These are phyloP conservation scores for Origma solitaria DNA, from an alignment of 2,113 vertebrate genomes.

Conservation along the genomic window DNA sequence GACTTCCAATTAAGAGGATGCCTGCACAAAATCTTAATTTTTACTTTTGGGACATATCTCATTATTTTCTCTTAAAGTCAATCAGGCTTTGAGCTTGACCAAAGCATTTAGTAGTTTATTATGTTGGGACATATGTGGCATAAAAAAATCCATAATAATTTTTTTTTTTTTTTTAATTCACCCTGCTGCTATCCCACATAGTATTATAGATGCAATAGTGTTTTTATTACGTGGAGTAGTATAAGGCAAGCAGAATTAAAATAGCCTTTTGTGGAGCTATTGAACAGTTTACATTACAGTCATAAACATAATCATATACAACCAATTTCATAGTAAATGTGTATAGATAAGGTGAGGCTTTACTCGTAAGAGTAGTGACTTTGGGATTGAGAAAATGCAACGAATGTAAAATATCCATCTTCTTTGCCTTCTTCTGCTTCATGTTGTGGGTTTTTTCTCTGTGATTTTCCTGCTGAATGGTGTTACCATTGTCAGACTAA, in stretches of 20 bases:
- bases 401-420: accelerated
- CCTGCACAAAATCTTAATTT: background rate
- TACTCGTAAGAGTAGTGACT: background rate
- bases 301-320: background rate
- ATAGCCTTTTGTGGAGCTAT: background rate
- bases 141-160: background rate
- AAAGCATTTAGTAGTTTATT: background rate
- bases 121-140: background rate
- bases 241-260: background rate
- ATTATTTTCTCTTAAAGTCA: background rate
- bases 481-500: background rate
- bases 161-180: background rate
- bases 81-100: background rate
- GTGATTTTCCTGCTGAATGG: background rate
- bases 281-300: background rate
- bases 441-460: background rate
- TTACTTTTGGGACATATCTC: background rate
- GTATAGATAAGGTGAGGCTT: background rate
- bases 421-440: background rate
- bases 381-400: background rate
- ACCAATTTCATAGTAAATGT: background rate
- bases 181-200: background rate
- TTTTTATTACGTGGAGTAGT: background rate
- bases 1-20: background rate
- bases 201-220: background rate